Evolutionary conservation across 2,113 vertebrate genomes (phyloP).

Genomic region (Recurvirostra avosetta): DNA sequence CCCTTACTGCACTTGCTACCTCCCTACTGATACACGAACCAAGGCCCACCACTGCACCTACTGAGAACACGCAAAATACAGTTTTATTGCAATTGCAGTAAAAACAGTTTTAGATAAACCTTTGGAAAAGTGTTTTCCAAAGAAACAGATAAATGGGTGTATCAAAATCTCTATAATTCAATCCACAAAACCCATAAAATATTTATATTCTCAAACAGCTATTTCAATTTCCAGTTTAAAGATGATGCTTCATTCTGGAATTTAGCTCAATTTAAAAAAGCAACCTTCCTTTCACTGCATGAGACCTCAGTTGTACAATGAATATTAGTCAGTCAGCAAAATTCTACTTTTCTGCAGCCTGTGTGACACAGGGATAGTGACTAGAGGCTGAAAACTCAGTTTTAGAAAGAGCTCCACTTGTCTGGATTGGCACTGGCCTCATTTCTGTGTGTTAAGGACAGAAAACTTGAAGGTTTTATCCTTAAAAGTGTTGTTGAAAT

Average conservation of each 20-base stretch:
- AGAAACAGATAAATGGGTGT: background rate
- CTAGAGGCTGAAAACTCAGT: background rate
- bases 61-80: background rate
- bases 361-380: background rate
- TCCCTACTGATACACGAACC: accelerated
- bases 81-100: background rate
- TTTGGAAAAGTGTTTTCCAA: background rate
- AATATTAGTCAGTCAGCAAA: background rate
- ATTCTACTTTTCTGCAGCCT: background rate
- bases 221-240: background rate
- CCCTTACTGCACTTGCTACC: background rate
- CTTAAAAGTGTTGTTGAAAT: background rate
- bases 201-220: background rate
- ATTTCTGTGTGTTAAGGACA: background rate
- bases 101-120: background rate
- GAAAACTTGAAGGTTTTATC: background rate
- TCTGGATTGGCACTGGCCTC: background rate
- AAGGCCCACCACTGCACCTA: background rate
- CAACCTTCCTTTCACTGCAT: background rate
- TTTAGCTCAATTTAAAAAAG: background rate
- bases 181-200: background rate
- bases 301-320: background rate
- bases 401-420: background rate
- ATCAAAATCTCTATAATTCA: background rate
- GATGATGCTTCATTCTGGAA: background rate